These are phyloP conservation scores for Prionace glauca DNA, from an alignment of 2,797 vertebrate species.

Conservation along the genomic window DNA sequence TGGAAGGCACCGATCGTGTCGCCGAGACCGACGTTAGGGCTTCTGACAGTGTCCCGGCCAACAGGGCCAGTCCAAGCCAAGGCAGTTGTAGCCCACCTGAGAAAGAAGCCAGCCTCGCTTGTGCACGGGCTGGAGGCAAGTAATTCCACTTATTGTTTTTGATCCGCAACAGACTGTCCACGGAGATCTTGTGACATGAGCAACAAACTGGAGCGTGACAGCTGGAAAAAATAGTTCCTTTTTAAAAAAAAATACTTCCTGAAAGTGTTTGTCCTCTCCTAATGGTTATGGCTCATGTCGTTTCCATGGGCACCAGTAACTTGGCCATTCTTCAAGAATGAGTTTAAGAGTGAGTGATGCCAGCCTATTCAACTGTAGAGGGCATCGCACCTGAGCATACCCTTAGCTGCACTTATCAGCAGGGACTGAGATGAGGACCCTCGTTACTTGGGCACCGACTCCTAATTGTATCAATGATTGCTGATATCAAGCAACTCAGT, in stretches of 20 bases:
- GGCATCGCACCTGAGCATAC: neutral
- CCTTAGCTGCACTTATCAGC: neutral
- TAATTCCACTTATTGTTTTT: neutral
- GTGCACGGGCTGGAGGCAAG: neutral
- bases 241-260: neutral
- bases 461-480: neutral
- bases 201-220: neutral
- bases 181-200: neutral
- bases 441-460: neutral
- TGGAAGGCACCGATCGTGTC: neutral
- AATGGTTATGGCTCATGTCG: neutral
- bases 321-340: conserved; percentile 26
- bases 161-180: neutral
- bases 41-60: neutral
- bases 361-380: neutral
- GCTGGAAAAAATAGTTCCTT: neutral
- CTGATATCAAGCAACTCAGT: neutral
- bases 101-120: neutral
- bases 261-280: conserved; percentile 16
- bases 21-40: neutral
- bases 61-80: neutral
- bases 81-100: neutral
- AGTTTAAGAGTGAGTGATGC: neutral
- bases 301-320: neutral
- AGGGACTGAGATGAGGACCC: neutral